Base-by-base conservation (phyloP, 2,797 vertebrate species). In the Hephaestus fuliginosus region DNA sequence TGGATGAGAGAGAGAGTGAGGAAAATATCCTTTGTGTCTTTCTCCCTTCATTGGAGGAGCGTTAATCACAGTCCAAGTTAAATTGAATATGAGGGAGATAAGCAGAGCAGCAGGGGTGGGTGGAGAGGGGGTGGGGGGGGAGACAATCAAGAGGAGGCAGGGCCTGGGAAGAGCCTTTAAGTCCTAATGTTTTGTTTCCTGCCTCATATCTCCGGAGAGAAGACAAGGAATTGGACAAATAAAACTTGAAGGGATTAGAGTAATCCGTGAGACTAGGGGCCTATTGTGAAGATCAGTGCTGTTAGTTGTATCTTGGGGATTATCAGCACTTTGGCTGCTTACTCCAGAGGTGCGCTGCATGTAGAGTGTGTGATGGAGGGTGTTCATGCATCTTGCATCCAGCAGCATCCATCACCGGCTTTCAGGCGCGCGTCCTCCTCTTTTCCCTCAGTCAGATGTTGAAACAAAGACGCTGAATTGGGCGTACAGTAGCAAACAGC, bases 81-180 rank as follows among this genome's bases (percentile, higher is more conserved):
- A 95, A 95, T 94, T 95, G 94, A 95, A 95, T 94, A 95, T 93
- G 92, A 92, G 87, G 67, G 89, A 94, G 93, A 95, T 94, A 94
- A 95, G 91, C 90, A 86, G 81, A 88, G 86, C 86, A 86, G 91
- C 85, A 62, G 87, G 83, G 90, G 78, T 49, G 83, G 70, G 67
- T 62, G 49, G 63, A 71, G 48, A 1, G 74, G n/a, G 25, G 25
- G 25, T 25, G 25, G 22, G 55, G 73, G 73, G 28, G 76, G 8
- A 53, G 73, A 44, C 80, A 91, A 90, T 88, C 76, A 81, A 78
- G 83, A 81, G 63, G 77, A 85, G 89, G 85, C 88, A 86, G 87
- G 83, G 86, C 85, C 41, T 78, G 64, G 80, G 86, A 92, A 86
- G 91, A 91, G 90, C 90, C 89, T 92, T 93, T 93, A 94, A 95